Evolutionary conservation across 2,797 vertebrate genomes (phyloP).

Genomic region (Triplophysa bombifrons): DNA sequence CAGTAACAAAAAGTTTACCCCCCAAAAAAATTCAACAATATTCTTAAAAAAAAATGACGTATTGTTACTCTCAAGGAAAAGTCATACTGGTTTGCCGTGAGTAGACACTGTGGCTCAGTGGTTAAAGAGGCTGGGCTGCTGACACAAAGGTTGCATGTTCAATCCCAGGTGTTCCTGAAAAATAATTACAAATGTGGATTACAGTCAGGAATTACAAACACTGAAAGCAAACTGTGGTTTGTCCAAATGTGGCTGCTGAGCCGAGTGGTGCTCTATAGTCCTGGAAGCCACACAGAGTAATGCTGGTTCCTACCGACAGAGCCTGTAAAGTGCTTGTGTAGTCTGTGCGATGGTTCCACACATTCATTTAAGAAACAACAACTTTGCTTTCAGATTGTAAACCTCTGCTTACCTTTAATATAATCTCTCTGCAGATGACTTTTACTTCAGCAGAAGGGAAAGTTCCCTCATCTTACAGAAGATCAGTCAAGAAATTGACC

Average conservation of each 20-base stretch:
- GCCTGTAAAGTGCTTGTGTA: constrained; percentile 52
- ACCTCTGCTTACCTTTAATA: too few species aligned
- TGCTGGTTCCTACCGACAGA: constrained; percentile 81
- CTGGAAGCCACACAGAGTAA: constrained; percentile 72
- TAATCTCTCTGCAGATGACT: constrained; percentile 64
- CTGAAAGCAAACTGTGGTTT: constrained; percentile 67
- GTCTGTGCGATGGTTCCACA: constrained; percentile 79
- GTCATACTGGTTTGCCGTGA: too few species aligned
- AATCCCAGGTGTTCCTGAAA: not conserved
- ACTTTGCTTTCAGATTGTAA: not conserved
- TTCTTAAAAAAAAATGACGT: too few species aligned
- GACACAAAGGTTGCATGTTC: constrained; percentile 1
- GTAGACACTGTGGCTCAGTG: not conserved
- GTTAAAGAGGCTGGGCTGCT: not conserved
- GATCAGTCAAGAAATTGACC: constrained; percentile 73
- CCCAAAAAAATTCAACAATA: too few species aligned
- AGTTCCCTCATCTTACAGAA: constrained; percentile 72
- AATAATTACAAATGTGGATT: not conserved
- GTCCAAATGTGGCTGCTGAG: constrained; percentile 65
- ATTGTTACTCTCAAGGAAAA: too few species aligned
- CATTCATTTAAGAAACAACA: constrained; percentile 52
- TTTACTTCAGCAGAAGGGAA: constrained; percentile 74
- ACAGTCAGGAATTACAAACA: not conserved
- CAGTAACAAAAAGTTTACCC: not conserved
- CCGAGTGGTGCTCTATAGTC: constrained; percentile 66